These are phyloP conservation scores for Muraenolepis orangiensis DNA, from an alignment of 2,797 vertebrate species.

Conservation along the genomic window DNA sequence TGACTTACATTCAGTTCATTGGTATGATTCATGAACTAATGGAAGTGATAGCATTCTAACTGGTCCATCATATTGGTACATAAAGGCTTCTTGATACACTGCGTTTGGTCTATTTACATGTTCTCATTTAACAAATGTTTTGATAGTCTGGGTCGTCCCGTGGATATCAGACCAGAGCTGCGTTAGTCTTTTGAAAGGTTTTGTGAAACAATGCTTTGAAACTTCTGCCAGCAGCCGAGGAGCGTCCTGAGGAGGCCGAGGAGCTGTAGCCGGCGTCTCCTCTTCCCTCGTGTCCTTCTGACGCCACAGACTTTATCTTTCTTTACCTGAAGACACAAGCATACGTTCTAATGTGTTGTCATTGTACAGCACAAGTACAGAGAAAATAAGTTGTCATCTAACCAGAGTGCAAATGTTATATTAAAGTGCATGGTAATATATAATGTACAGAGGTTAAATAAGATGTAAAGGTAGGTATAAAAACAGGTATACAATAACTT, in stretches of 20 bases:
- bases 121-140: background rate
- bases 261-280: slow-evolving; percentile 53
- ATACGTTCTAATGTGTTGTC: no score
- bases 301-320: slow-evolving; percentile 48
- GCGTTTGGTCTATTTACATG: background rate
- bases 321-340: slow-evolving; percentile 54
- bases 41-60: background rate
- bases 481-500: no score
- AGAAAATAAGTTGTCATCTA: no score
- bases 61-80: background rate
- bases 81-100: background rate
- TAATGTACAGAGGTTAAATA: no score
- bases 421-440: no score
- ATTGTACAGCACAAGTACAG: no score
- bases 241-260: slow-evolving; percentile 57
- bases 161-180: background rate
- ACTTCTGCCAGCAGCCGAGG: slow-evolving; percentile 73
- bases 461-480: no score
- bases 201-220: slow-evolving; percentile 53
- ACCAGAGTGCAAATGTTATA: no score
- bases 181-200: background rate
- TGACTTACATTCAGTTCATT: background rate
- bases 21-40: no score
- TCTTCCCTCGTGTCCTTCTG: slow-evolving; percentile 54
- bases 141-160: background rate